Conservation (phyloP, 1,140 invertebrate genomes). For the Ctenoplectra terminalis region DNA sequence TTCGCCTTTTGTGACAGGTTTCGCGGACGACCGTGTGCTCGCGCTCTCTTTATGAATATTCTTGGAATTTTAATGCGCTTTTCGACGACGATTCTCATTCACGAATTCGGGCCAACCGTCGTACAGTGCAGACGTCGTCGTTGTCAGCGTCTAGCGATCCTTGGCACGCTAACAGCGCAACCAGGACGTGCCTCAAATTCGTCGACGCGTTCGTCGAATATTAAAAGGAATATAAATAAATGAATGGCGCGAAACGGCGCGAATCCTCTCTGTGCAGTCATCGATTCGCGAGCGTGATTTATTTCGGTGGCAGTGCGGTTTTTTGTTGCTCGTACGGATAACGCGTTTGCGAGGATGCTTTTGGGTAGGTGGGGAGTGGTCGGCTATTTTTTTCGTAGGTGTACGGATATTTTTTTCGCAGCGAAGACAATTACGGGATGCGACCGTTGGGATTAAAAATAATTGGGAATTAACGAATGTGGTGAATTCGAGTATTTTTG, state of each 20-base stretch:
- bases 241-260: background rate
- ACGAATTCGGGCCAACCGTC: conserved; percentile 27
- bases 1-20: conserved; percentile 18
- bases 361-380: too few relatives aligned
- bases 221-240: conserved; percentile 46
- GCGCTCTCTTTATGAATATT: conserved; percentile 44
- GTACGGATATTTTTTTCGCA: too few relatives aligned
- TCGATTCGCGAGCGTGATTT: background rate
- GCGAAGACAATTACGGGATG: too few relatives aligned
- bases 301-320: background rate
- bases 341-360: background rate
- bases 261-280: background rate
- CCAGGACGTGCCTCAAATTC: conserved; percentile 37
- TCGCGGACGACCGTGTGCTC: background rate
- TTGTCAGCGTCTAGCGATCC: background rate
- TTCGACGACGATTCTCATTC: conserved; percentile 38
- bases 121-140: background rate
- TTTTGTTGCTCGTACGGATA: background rate
- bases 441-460: too few relatives aligned
- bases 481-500: too few relatives aligned
- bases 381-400: too few relatives aligned
- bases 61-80: conserved; percentile 46
- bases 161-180: conserved; percentile 27
- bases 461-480: too few relatives aligned
- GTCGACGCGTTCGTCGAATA: conserved; percentile 26